Base-by-base conservation (phyloP, 1,140 invertebrate genomes). In the Drosophila albomicans region DNA sequence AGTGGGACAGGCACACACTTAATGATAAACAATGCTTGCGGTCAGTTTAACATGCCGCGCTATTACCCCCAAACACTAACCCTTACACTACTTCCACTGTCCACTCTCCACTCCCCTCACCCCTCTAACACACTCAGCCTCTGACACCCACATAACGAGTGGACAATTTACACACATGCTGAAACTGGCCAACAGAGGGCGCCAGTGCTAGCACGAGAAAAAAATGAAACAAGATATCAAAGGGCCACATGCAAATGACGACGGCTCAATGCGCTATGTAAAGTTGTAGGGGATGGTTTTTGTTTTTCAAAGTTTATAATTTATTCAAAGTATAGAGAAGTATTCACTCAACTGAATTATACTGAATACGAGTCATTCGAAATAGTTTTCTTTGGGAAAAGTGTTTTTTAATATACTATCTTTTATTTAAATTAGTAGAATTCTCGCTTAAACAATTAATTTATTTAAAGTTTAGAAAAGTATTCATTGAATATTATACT, bases 21-120 rank as follows among this genome's bases (percentile, higher is more conserved):
- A 87, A 91, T 82, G 87, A 87, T 91, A 91, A 91, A 91, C 87
- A 91, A 91, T 91, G 87, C 87, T 91, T 91, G 87, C 69, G 87
- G 87, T 91, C 79, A 87, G 87, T 87, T 91, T 87, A 91, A 91
- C 87, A 91, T 82, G 87, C 87, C 87, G 78, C 87, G 82, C 87
- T 82, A 91, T 91, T 82, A 80, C 86, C 86, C 86, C 84, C 78
- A 78, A 75, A 69, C 79, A 82, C 76, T 77, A 65, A 78, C 54
- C 72, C 49, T 25, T 25, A 25, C 20, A 25, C 20, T 25, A 25
- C 20, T 25, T 25, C 20, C 20, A 20, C 16, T 20, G 16, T 2
- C 52, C 25, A 6, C 51, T 58, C 43, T 49, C 32, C n/a, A 38
- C 6, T 3, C 3, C 16, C 28, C 4, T 15, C n/a, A 1, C 13